Evolutionary conservation across 2,888 invertebrate species (phyloP), one percentile per base, ranked within the genome.

Genomic region (Selenia dentaria): DNA sequence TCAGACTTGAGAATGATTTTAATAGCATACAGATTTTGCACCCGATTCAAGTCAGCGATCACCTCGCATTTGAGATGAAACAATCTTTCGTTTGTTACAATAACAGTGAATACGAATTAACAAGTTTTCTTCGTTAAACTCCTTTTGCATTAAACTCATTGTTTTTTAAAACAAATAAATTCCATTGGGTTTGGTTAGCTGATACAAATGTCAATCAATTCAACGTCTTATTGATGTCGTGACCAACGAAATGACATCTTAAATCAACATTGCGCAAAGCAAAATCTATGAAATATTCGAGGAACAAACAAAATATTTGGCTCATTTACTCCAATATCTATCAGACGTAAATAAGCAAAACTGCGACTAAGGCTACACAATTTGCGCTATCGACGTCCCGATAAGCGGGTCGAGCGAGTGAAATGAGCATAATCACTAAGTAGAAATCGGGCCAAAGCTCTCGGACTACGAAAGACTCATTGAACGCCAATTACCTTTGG

Each of bases 381-480:
- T 48, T 39, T 39, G 47, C 38, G 39, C 44, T 36, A 46, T 34
- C 44, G 39, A 38, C 29, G 41, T 37, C 32, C n/a, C 37, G 39
- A 50, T 50, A 49, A 54, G 40, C 52, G 45, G 6, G 34, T 41
- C 32, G 26, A 56, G 51, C 52, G 52, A 62, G 51, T 63, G 54
- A 67, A 75, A 65, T 66, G 46, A 46, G 72, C 72, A 70, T 85
- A 84, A 88, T 86, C 80, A 80, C 78, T 78, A 70, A 74, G 81
- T 76, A 74, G 74, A 70, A 78, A 69, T 70, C 35, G 67, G 63
- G 66, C 40, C 37, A 28, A 37, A 41, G 67, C 69, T 77, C 83
- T 88, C 86, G 74, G 79, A 83, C 83, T 87, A 87, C 88, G 74
- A 87, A 85, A 85, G 85, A 77, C 79, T 82, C 87, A 90, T 88